phyloP scores from a whole-genome alignment of 2,113 vertebrate genomes.

The Pardalotus punctatus region DNA sequence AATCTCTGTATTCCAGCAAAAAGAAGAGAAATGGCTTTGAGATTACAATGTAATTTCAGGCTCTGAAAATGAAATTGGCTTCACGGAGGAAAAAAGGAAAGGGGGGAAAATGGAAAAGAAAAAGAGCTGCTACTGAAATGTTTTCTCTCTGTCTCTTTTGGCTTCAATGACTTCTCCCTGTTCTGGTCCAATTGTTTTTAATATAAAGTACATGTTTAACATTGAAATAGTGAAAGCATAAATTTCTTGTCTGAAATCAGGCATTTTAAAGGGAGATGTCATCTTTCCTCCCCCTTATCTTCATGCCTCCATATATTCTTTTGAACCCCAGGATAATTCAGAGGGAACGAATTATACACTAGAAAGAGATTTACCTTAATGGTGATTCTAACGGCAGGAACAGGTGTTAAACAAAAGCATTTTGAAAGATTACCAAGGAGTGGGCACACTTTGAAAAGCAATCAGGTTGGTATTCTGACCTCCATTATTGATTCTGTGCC shows the following conservation, averaged over 20 bases:
- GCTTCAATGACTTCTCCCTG: background rate
- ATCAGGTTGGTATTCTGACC: background rate
- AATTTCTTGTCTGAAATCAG: background rate
- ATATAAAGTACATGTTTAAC: background rate
- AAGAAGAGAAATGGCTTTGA: background rate
- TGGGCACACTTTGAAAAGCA: background rate
- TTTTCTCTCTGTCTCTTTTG: background rate
- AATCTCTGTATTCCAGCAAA: conserved; percentile 4
- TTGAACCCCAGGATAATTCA: background rate
- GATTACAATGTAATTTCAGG: conserved; percentile 1
- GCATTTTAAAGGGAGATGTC: background rate
- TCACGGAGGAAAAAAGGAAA: background rate
- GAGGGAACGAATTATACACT: background rate
- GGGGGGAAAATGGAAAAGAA: background rate
- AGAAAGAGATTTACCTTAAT: background rate
- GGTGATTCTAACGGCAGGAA: background rate
- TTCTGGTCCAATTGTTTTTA: background rate
- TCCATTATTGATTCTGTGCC: background rate
- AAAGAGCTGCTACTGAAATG: background rate
- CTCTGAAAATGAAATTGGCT: background rate
- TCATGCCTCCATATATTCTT: background rate
- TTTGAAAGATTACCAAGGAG: background rate
- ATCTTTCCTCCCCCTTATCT: background rate
- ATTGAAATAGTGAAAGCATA: background rate
- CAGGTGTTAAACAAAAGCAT: background rate